Conservation (phyloP, 2,888 invertebrate species). For the Dinocampus coccinellae region DNA sequence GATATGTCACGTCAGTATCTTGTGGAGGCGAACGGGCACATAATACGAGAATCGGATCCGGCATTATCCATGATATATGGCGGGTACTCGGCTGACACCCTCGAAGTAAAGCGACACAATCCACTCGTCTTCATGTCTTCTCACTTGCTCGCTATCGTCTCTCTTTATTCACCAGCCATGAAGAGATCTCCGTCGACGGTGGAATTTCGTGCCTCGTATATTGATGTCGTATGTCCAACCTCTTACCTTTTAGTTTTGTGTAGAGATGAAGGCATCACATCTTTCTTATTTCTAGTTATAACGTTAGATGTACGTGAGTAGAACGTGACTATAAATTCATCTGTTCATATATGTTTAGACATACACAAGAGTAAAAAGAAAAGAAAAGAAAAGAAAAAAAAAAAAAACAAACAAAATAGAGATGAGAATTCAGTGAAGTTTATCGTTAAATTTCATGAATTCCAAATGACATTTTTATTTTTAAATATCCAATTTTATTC, state of each 20-base stretch:
- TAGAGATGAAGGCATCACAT: conserved; percentile 1
- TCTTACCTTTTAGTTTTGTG: not conserved
- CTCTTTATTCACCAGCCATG: conserved; percentile 15
- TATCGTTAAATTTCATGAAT: too few species aligned
- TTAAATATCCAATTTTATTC: too few species aligned
- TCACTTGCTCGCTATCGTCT: conserved; percentile 29
- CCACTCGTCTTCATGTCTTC: conserved; percentile 43
- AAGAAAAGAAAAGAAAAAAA: too few species aligned
- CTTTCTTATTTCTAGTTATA: not conserved
- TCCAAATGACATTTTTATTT: too few species aligned
- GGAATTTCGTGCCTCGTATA: conserved; percentile 67
- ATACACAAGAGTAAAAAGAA: too few species aligned
- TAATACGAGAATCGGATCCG: conserved; percentile 66
- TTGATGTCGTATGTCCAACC: conserved; percentile 60
- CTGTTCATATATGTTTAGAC: too few species aligned
- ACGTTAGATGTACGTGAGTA: too few species aligned
- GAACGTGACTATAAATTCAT: too few species aligned
- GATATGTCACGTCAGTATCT: not conserved
- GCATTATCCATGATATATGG: conserved; percentile 67
- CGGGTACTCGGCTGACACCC: conserved; percentile 60
- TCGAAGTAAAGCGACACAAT: conserved; percentile 58
- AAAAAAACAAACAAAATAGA: too few species aligned
- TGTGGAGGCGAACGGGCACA: conserved; percentile 35
- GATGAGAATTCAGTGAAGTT: too few species aligned
- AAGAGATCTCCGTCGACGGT: conserved; percentile 30